phyloP scores from a whole-genome alignment of 2,797 vertebrate species.

The Propithecus perrieri region DNA sequence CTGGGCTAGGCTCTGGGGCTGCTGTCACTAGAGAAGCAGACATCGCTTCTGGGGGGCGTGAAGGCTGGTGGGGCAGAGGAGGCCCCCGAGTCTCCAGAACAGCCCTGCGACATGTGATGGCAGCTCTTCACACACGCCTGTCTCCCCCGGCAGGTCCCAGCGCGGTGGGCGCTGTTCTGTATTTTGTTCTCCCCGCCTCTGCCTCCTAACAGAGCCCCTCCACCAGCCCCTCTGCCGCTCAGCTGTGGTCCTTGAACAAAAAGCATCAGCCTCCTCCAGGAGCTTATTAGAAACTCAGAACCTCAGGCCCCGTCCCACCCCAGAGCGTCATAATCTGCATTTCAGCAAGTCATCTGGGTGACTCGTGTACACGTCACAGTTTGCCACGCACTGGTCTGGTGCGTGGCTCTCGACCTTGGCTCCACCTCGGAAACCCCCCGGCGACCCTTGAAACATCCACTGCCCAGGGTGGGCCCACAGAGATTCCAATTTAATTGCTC shows the following conservation, averaged over 20 bases:
- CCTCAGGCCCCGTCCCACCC: accelerated
- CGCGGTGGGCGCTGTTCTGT: accelerated
- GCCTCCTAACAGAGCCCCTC: not conserved
- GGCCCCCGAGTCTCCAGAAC: accelerated
- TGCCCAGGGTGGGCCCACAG: not conserved
- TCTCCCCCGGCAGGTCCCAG: not conserved
- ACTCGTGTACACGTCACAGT: accelerated
- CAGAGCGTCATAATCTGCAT: not conserved
- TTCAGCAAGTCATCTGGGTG: not conserved
- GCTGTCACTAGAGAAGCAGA: not conserved
- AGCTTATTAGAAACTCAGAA: not conserved
- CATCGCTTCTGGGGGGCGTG: not conserved
- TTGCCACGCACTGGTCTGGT: not conserved
- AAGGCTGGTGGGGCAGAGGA: not conserved
- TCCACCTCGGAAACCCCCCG: not conserved
- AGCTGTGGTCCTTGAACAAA: not conserved
- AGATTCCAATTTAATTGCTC: not conserved
- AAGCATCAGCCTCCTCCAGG: not conserved
- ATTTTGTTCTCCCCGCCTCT: not conserved
- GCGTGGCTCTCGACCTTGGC: not conserved
- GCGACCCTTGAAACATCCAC: not conserved
- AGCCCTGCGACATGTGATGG: not conserved
- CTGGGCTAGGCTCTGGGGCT: too few species aligned
- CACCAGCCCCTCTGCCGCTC: not conserved
- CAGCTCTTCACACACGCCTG: not conserved